Conservation (phyloP, 2,797 vertebrate genomes). For the Acanthurus tractus region DNA sequence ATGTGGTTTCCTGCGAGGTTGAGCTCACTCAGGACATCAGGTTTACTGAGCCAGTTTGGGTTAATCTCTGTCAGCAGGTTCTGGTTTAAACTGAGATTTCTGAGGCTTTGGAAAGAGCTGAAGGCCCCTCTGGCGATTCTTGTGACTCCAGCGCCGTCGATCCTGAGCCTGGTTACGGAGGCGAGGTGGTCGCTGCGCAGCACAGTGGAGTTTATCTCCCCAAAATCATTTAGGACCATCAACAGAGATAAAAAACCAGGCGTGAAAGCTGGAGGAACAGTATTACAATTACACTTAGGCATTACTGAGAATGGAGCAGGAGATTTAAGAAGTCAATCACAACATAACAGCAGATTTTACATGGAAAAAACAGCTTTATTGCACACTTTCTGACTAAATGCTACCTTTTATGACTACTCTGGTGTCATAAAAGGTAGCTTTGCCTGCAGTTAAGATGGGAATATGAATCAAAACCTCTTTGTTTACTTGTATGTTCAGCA, state of each 20-base stretch:
- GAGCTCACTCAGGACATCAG: slow-evolving; percentile 62
- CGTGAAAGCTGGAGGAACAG: slow-evolving; percentile 61
- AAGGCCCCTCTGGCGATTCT: slow-evolving; percentile 72
- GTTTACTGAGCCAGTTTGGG: slow-evolving; percentile 77
- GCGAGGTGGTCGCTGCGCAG: slow-evolving; percentile 73
- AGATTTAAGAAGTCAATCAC: no score
- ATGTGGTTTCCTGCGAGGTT: slow-evolving; percentile 71
- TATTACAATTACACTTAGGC: neutral
- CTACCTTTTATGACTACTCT: no score
- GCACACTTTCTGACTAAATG: no score
- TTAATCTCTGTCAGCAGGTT: slow-evolving; percentile 72
- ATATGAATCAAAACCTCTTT: no score
- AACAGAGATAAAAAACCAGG: slow-evolving; percentile 67
- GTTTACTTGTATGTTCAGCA: no score
- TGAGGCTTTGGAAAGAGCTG: slow-evolving; percentile 71
- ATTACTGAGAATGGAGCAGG: rapidly evolving
- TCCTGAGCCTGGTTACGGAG: slow-evolving; percentile 77
- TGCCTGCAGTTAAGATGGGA: no score
- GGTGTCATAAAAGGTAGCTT: no score
- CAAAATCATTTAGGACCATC: slow-evolving; percentile 53
- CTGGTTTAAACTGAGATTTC: slow-evolving; percentile 63
- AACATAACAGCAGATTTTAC: neutral
- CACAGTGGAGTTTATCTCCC: slow-evolving; percentile 72
- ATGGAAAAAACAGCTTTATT: neutral
- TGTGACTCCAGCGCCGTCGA: slow-evolving; percentile 65